Percentiles rank a stretch among this genome's conserved stretches.
Conservation (phyloP, 2,888 invertebrate genomes). For the Xestoiulus laeticollis region DNA sequence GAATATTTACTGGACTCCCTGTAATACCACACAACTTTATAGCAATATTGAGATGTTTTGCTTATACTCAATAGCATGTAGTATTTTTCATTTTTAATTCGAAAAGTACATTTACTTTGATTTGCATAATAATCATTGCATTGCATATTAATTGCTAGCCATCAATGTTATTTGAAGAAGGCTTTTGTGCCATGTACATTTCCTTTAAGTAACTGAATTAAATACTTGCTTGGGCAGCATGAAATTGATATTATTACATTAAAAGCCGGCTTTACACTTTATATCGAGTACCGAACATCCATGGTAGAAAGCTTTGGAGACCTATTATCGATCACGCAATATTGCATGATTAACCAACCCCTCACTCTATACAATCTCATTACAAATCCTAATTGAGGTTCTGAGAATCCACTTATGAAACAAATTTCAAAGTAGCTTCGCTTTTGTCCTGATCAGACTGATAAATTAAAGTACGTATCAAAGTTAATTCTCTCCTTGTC, state of each 20-base stretch:
- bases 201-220: neutral
- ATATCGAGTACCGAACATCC: neutral
- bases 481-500: neutral
- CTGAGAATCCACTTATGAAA: conserved; percentile 1
- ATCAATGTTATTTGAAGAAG: neutral
- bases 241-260: conserved; percentile 4
- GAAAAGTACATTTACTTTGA: neutral
- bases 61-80: neutral
- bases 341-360: neutral
- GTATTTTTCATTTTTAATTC: neutral
- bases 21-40: too few species aligned
- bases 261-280: neutral
- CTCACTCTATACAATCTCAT: neutral
- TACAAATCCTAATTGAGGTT: conserved; percentile 19
- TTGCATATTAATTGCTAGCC: neutral
- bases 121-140: neutral
- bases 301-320: neutral
- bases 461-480: neutral
- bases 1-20: too few species aligned
- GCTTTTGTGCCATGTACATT: neutral
- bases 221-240: neutral
- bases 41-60: neutral
- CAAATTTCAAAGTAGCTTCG: conserved; percentile 7
- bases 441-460: conserved; percentile 12
- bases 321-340: neutral